Conservation (phyloP, 2,888 invertebrate species). For the Thymelicus acteon region DNA sequence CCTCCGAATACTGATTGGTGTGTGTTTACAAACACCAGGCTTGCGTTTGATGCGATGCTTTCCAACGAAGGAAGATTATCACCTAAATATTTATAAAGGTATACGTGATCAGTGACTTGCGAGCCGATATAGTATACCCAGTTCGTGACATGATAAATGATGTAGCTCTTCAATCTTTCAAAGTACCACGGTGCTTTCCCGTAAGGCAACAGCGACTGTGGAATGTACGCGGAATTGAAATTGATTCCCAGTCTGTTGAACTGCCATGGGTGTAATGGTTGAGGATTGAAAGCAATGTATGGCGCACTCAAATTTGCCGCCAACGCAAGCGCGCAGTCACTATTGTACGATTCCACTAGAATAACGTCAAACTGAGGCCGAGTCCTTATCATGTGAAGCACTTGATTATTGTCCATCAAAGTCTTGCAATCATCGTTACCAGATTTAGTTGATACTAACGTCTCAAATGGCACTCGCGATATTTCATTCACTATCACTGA, state of each 20-base stretch:
- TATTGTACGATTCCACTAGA: slow-evolving; percentile 89
- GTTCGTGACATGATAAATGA: slow-evolving; percentile 71
- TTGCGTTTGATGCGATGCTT: slow-evolving; percentile 83
- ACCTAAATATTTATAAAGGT: slow-evolving; percentile 79
- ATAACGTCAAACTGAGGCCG: slow-evolving; percentile 87
- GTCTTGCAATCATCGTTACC: slow-evolving; percentile 80
- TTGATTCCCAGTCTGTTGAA: slow-evolving; percentile 77
- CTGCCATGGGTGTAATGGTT: slow-evolving; percentile 83
- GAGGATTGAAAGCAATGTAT: slow-evolving; percentile 84
- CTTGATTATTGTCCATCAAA: slow-evolving; percentile 79
- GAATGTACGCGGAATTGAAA: slow-evolving; percentile 81
- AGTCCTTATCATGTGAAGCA: slow-evolving; percentile 78
- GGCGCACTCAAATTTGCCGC: slow-evolving; percentile 88
- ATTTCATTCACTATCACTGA: slow-evolving; percentile 78
- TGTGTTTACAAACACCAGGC: slow-evolving; percentile 86
- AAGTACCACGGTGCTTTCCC: slow-evolving; percentile 78
- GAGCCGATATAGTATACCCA: slow-evolving; percentile 79
- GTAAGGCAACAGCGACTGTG: slow-evolving; percentile 70
- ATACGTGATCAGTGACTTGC: slow-evolving; percentile 74
- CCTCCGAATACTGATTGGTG: slow-evolving; percentile 87
- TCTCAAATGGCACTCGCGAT: slow-evolving; percentile 78
- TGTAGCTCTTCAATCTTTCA: slow-evolving; percentile 71
- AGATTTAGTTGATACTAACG: slow-evolving; percentile 74
- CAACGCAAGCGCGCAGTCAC: slow-evolving; percentile 89
- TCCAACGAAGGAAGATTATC: slow-evolving; percentile 82